Base-by-base conservation (phyloP, 2,113 vertebrate species). In the Tauraco erythrolophus region DNA sequence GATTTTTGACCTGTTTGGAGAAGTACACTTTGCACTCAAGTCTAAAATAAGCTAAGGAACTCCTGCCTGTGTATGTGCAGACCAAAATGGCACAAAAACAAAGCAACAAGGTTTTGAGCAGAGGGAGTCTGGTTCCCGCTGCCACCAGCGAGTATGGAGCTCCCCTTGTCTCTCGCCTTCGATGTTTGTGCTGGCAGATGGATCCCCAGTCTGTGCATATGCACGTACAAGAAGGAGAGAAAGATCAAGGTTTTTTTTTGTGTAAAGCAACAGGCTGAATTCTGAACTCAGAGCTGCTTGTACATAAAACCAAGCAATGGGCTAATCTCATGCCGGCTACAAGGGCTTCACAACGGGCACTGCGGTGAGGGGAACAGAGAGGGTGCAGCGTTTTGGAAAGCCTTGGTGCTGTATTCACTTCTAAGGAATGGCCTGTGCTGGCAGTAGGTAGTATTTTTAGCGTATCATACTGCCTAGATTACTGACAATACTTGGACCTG, bases 121-220 rank as follows among this genome's bases (percentile, higher is more conserved):
- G 57, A 35, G 31, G 31, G 35, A 46, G 11, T 30, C 53, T 50
- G 30, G 17, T 62, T 41, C 37, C 37, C 84, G 56, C 81, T 78
- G 56, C 54, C 9, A 1, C 27, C 41, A 65, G 58, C 1, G 6
- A 48, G 24, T 1, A 0, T 8, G n/a, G n/a, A 65, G 30, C 51
- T 81, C 48, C 16, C 0, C 19, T 64, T 51, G 7, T 35, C 74
- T 43, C 66, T 37, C 72, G 60, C 50, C 33, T 51, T 58, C 1
- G 0, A 11, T 27, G 6, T 33, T 58, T 23, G 45, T 70, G 19
- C 46, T 71, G 68, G 35, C 75, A 57, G 53, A 11, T 22, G 62
- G 33, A 48, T 60, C 68, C 45, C 10, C 10, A 10, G 80, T 33
- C n/a, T 14, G 10, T 70, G 28, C 33, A 13, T 39, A 5, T 1